Evolutionary conservation across 2,113 vertebrate species (phyloP).

Genomic region (Tringa solitaria): DNA sequence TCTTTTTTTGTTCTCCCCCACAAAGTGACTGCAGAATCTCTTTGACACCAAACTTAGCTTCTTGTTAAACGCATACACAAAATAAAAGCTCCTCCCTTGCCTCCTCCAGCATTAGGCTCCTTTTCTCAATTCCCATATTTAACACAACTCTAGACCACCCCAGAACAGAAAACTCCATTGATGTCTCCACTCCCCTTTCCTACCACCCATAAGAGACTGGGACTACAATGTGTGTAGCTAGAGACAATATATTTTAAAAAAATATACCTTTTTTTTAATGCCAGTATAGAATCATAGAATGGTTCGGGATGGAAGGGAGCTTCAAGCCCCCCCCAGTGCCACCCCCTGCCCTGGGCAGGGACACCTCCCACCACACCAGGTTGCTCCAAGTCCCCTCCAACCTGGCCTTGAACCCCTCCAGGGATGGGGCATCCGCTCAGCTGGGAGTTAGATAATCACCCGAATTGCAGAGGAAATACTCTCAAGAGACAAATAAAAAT

Average conservation of each 20-base stretch:
- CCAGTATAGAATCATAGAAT: too few relatives aligned
- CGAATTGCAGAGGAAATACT: background rate
- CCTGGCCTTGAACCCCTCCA: too few relatives aligned
- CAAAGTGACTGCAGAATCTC: background rate
- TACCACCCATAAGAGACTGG: background rate
- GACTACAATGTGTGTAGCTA: background rate
- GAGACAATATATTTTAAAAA: background rate
- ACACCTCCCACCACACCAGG: too few relatives aligned
- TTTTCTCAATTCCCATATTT: background rate
- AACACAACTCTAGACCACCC: background rate
- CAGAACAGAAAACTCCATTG: background rate
- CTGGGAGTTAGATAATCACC: background rate
- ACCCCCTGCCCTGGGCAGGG: too few relatives aligned
- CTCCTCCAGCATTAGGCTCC: background rate
- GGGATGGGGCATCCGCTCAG: background rate
- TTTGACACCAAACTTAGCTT: background rate
- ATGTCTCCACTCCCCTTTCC: background rate
- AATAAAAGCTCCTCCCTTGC: background rate
- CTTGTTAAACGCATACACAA: background rate
- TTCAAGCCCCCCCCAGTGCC: too few relatives aligned
- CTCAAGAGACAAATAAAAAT: background rate
- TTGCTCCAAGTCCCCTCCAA: too few relatives aligned
- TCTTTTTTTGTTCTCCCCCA: too few relatives aligned
- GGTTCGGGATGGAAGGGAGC: too few relatives aligned
- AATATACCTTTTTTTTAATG: background rate